Evolutionary conservation across 2,888 invertebrate species (phyloP).

Genomic region (Chouioia cunea): DNA sequence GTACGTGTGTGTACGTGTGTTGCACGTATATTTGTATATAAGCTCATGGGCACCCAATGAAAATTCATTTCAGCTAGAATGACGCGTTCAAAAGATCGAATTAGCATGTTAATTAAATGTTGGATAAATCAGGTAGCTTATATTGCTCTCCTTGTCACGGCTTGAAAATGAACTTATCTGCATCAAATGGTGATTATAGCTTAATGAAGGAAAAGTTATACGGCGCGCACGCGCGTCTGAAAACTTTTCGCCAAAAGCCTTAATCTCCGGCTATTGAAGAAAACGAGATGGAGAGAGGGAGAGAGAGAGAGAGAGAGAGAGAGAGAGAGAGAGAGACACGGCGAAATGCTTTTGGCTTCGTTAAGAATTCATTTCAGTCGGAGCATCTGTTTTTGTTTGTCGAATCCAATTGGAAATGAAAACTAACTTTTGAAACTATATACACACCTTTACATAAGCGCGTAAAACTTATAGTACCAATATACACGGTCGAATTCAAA

Average conservation of each 20-base stretch:
- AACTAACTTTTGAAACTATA: too few species aligned
- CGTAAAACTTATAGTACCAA: background rate
- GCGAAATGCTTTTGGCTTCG: conserved; percentile 38
- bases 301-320: too few species aligned
- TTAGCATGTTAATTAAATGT: conserved; percentile 60
- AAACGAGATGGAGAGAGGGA: conserved; percentile 40
- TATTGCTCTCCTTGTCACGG: conserved; percentile 49
- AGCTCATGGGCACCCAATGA: background rate
- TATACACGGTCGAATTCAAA: background rate
- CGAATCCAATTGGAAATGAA: too few species aligned
- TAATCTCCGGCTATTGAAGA: conserved; percentile 58
- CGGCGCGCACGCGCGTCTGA: conserved; percentile 47
- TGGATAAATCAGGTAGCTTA: conserved; percentile 56
- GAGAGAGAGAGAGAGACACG: too few species aligned
- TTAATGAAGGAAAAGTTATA: conserved; percentile 60
- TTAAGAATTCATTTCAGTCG: conserved; percentile 54
- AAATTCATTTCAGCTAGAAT: conserved; percentile 42
- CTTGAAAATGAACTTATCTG: conserved; percentile 62
- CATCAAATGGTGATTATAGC: conserved; percentile 62
- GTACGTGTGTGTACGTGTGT: background rate
- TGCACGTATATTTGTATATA: background rate
- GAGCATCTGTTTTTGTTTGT: conserved; percentile 14
- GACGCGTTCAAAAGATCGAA: conserved; percentile 51
- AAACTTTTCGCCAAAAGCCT: conserved; percentile 57
- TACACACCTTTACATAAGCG: background rate